Evolutionary conservation across 2,888 invertebrate species (phyloP).

Genomic region (Hydraecia micacea): DNA sequence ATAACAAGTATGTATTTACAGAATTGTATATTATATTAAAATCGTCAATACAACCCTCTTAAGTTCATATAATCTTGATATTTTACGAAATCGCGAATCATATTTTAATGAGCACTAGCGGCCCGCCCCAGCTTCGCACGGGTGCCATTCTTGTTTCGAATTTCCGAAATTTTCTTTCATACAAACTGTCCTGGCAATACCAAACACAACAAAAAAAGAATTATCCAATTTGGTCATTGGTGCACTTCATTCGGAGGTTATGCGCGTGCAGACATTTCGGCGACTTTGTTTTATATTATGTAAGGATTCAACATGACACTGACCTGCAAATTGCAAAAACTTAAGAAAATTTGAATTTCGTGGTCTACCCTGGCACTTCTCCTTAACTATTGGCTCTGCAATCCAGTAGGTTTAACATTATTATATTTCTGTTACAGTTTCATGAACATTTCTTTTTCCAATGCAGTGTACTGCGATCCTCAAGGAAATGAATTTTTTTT

Average conservation of each 20-base stretch:
- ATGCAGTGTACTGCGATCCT: conserved; percentile 91
- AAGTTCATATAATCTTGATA: background rate
- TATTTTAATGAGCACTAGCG: background rate
- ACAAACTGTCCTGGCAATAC: no score
- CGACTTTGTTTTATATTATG: no score
- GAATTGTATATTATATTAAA: no score
- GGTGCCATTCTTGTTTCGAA: no score
- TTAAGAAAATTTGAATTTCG: background rate
- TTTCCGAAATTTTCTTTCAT: no score
- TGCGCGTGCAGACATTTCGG: no score
- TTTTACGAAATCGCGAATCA: background rate
- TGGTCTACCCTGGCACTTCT: background rate
- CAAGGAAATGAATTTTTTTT: conserved; percentile 91
- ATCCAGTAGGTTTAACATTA: background rate
- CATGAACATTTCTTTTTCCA: conserved; percentile 92
- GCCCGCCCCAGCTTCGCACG: no score
- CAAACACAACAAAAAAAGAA: no score
- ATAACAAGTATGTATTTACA: background rate
- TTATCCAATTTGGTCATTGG: no score
- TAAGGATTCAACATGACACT: background rate
- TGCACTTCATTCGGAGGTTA: no score
- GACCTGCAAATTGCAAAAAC: background rate
- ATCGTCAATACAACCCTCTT: no score
- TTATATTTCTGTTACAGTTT: conserved; percentile 82
- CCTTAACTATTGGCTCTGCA: background rate